These are phyloP conservation scores for Dendrolimus punctatus DNA, from an alignment of 1,140 invertebrate species.

Conservation along the genomic window DNA sequence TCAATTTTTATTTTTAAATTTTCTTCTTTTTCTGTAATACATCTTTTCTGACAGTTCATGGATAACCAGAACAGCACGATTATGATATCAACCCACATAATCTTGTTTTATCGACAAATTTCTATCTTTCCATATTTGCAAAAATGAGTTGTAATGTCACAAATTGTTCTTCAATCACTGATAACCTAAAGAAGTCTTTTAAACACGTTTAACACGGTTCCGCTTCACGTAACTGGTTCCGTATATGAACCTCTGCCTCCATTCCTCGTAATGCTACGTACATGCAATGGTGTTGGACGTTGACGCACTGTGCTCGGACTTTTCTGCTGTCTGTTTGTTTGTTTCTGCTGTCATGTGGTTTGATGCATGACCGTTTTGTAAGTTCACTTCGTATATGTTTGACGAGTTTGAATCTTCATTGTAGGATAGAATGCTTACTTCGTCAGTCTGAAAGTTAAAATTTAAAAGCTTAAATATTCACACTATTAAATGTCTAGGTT, in stretches of 20 bases:
- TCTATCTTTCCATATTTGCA: too few species aligned
- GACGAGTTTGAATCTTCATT: slow-evolving; percentile 68
- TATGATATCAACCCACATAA: too few species aligned
- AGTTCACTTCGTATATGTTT: slow-evolving; percentile 49
- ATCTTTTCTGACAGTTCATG: too few species aligned
- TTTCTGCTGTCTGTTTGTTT: slow-evolving; percentile 11
- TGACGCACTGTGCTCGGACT: slow-evolving; percentile 26
- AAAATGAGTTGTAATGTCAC: too few species aligned
- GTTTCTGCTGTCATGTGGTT: slow-evolving; percentile 11
- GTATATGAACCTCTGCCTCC: slow-evolving; percentile 57
- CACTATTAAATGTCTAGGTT: too few species aligned
- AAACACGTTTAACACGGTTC: slow-evolving; percentile 26
- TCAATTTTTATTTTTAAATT: too few species aligned
- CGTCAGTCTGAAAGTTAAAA: slow-evolving; percentile 40
- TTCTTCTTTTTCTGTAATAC: too few species aligned
- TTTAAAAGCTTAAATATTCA: too few species aligned
- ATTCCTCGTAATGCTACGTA: slow-evolving; percentile 64
- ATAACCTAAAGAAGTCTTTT: slow-evolving; percentile 7
- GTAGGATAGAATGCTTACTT: slow-evolving; percentile 56
- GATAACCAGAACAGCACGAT: too few species aligned
- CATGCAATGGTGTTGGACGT: slow-evolving; percentile 47
- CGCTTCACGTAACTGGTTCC: slow-evolving; percentile 33
- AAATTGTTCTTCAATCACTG: not conserved
- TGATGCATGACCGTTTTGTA: slow-evolving; percentile 28
- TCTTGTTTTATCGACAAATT: too few species aligned